A percentile compares a stretch with the other conserved stretches of the same genome.
Conservation (phyloP, 2,888 invertebrate genomes). For the Drosophila basisetae region DNA sequence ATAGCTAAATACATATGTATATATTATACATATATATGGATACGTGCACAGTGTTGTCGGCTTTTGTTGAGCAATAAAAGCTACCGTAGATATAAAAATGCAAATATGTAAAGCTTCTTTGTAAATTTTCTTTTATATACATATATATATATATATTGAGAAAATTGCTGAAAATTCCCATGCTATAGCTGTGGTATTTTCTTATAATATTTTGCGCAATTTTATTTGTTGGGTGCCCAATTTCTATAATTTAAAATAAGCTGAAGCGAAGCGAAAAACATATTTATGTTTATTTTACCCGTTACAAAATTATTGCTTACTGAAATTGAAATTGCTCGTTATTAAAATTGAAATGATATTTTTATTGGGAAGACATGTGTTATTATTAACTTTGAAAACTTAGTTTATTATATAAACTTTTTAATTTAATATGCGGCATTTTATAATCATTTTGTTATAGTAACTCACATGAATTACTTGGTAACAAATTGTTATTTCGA, state of each 20-base stretch:
- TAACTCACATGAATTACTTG: neutral
- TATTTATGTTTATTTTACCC: neutral
- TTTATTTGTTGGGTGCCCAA: no score
- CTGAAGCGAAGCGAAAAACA: neutral
- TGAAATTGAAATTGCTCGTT: neutral
- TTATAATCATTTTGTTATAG: neutral
- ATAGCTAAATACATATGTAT: conserved; percentile 20
- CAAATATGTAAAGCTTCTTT: neutral
- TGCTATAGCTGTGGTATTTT: no score
- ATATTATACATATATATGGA: neutral
- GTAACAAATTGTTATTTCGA: neutral
- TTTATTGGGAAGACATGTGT: no score
- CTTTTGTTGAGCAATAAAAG: neutral
- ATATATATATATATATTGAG: neutral
- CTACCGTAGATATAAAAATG: neutral
- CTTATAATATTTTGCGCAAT: no score
- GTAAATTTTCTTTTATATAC: neutral
- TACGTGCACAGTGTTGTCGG: neutral
- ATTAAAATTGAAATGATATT: no score
- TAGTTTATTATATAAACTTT: neutral
- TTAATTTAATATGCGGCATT: neutral
- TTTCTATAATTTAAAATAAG: neutral
- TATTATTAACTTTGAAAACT: no score
- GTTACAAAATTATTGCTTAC: neutral
- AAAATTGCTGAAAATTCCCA: neutral